Evolutionary conservation across 2,113 vertebrate species (phyloP).

Genomic region (Myrmecophaga tridactyla): DNA sequence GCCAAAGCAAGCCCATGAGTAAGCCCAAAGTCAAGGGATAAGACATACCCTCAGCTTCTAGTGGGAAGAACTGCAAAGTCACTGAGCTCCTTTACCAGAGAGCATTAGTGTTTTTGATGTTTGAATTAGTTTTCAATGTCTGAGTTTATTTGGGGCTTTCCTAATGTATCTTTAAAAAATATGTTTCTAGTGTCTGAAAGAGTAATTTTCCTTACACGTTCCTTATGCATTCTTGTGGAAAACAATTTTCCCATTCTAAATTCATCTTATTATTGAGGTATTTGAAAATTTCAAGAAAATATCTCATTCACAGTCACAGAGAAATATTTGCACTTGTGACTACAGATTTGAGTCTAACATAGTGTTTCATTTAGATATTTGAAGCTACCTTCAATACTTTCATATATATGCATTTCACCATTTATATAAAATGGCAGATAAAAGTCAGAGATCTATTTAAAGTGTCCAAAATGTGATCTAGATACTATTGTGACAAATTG

Average conservation of each 20-base stretch:
- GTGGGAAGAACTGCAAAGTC: no score
- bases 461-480: not conserved
- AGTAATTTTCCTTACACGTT: not conserved
- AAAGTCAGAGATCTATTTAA: not conserved
- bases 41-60: no score
- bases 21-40: no score
- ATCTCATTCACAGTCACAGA: not conserved
- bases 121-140: slow-evolving; percentile 6
- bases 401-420: not conserved
- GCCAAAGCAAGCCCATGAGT: no score
- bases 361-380: not conserved
- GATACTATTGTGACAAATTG: not conserved
- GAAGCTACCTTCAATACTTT: not conserved
- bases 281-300: not conserved
- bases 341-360: not conserved
- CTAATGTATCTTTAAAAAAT: not conserved
- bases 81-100: no score
- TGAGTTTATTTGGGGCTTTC: not conserved
- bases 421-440: not conserved
- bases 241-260: not conserved
- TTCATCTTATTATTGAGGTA: not conserved
- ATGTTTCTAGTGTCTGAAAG: not conserved
- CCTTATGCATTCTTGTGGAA: not conserved
- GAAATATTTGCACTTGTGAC: not conserved
- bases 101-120: not conserved